Conservation (phyloP, 2,888 invertebrate genomes). For the Caenorhabditis sp. region DNA sequence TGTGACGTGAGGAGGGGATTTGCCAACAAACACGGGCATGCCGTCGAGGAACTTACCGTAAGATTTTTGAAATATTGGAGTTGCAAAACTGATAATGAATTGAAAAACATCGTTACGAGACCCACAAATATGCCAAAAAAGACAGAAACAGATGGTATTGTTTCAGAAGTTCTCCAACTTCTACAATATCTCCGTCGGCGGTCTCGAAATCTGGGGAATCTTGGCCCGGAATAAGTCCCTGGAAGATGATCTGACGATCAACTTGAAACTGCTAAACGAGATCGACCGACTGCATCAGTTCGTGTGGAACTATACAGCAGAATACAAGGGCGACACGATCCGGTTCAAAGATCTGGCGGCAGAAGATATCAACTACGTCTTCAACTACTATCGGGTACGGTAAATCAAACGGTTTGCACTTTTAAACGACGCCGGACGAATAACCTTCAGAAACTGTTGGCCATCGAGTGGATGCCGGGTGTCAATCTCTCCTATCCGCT, state of each 20-base stretch:
- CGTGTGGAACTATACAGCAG: conserved; percentile 67
- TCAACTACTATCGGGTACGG: conserved; percentile 70
- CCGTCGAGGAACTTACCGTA: conserved; percentile 76
- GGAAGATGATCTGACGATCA: conserved; percentile 62
- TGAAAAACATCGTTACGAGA: too few relatives aligned
- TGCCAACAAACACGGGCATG: conserved; percentile 77
- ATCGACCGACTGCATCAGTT: conserved; percentile 72
- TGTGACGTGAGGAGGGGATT: conserved; percentile 79
- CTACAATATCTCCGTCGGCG: conserved; percentile 76
- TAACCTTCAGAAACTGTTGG: conserved; percentile 58
- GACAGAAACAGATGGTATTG: too few relatives aligned
- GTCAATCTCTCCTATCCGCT: conserved; percentile 75
- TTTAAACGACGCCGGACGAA: conserved; percentile 13
- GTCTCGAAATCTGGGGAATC: conserved; percentile 79
- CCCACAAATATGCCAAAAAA: too few relatives aligned
- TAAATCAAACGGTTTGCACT: conserved; percentile 12
- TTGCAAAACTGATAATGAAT: too few relatives aligned
- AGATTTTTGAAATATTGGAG: too few relatives aligned
- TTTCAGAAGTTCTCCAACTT: conserved; percentile 78
- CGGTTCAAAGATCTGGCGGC: conserved; percentile 66
- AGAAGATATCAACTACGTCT: conserved; percentile 70
- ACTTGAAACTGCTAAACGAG: conserved; percentile 72
- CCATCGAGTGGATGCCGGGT: conserved; percentile 63
- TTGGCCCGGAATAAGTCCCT: conserved; percentile 70
- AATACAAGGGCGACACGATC: conserved; percentile 55